phyloP scores from a whole-genome alignment of 2,113 vertebrate species.

The Pseudonaja textilis region DNA sequence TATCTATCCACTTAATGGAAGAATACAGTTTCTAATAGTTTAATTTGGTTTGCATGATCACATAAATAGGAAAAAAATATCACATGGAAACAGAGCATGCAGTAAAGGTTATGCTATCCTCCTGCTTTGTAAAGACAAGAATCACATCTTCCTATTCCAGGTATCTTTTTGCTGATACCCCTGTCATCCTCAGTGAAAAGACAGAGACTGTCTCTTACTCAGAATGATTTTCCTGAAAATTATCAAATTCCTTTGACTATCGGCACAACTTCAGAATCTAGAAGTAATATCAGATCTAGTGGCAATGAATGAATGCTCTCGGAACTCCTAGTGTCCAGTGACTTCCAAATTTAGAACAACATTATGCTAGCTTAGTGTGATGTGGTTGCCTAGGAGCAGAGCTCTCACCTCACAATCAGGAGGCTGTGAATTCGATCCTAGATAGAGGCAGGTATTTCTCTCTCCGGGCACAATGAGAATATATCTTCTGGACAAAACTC shows the following conservation, averaged over 20 bases:
- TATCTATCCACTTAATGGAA: not conserved
- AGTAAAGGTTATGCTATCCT: not conserved
- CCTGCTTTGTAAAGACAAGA: not conserved
- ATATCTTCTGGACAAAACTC: no score
- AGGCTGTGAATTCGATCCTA: no score
- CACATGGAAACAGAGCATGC: not conserved
- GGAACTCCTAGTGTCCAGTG: not conserved
- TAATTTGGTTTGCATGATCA: not conserved
- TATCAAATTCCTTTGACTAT: not conserved
- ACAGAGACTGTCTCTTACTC: not conserved
- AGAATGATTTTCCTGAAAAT: not conserved
- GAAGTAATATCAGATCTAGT: not conserved
- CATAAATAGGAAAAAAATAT: not conserved
- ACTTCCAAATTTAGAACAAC: not conserved
- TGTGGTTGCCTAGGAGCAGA: no score
- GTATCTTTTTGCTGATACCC: not conserved
- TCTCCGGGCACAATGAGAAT: no score
- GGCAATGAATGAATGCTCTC: not conserved
- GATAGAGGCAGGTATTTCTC: no score
- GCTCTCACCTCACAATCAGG: no score
- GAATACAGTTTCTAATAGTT: not conserved
- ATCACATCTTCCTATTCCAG: not conserved
- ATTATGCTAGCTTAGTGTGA: not conserved
- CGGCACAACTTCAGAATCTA: not conserved
- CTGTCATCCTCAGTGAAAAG: not conserved